Base-by-base conservation (phyloP, 1,140 invertebrate species). In the Saccostrea cuccullata region DNA sequence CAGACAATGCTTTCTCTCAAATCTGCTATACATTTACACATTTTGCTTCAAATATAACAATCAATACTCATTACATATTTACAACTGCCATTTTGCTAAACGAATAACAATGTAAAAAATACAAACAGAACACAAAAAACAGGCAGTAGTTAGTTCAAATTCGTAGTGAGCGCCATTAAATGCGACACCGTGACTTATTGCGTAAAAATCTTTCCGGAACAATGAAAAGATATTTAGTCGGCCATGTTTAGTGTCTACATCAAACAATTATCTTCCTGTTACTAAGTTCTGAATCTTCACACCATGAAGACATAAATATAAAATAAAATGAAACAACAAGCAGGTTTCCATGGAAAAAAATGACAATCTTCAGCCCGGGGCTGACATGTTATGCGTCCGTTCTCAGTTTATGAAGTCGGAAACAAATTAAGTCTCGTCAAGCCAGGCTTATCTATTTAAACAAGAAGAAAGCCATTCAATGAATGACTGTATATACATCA, bases 41-140 rank as follows among this genome's bases (percentile, higher is more conserved):
- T n/a, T 77, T 26, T 30, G 70, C 5, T 30, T 77, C 70, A 77
- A 77, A 11, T 30, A 26, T 77, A 77, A 77, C 70, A 36, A 77
- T 77, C 26, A 77, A 77, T 77, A 77, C 23, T 77, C 70, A 15
- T 77, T 77, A 77, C 30, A 77, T 77, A 77, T 77, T 77, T 77
- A 77, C 70, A 77, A 30, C 70, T 77, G 70, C 70, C 70, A 77
- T 77, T 77, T 30, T 26, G 26, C 13, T 77, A 15, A 15, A 77
- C 70, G 15, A 36, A 77, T 77, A 77, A 77, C 70, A 77, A 77
- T 30, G 70, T 77, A 77, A 77, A 77, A 77, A 77, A 77, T 77
- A 77, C 23, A 77, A 77, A 23, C 26, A 77, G 70, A 77, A 77
- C 70, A 77, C 23, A 77, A 36, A 77, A 77, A 11, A 36, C 26